phyloP scores from a whole-genome alignment of 2,797 vertebrate species.

The Macrochelys suwanniensis region DNA sequence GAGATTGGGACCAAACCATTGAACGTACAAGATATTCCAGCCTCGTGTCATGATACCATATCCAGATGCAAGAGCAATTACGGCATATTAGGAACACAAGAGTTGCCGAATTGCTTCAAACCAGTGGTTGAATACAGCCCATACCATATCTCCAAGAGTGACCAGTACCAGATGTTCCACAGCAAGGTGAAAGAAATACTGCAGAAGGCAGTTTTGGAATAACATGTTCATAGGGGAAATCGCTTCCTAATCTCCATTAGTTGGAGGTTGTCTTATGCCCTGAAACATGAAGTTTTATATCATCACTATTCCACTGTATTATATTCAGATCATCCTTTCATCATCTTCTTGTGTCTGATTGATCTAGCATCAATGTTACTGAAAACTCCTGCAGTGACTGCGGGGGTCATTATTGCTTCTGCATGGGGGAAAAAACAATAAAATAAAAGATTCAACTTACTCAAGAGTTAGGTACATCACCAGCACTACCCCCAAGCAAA shows the following conservation, averaged over 20 bases:
- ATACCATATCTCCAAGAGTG: neutral
- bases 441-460: conserved; percentile 82
- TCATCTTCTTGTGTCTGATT: neutral
- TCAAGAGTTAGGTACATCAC: conserved; percentile 88
- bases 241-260: neutral
- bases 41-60: neutral
- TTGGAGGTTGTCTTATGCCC: neutral
- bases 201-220: neutral
- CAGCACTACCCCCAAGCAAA: conserved; percentile 90
- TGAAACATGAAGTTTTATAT: neutral
- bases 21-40: neutral
- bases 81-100: neutral
- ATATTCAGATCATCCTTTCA: neutral
- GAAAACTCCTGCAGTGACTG: neutral
- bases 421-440: neutral
- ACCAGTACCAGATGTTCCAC: neutral
- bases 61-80: neutral
- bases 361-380: neutral
- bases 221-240: neutral
- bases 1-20: neutral
- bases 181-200: neutral
- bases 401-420: neutral
- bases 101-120: neutral
- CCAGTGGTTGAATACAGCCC: neutral
- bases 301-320: neutral